Conservation (phyloP, 2,797 vertebrate genomes). For the Phataginus tricuspis region DNA sequence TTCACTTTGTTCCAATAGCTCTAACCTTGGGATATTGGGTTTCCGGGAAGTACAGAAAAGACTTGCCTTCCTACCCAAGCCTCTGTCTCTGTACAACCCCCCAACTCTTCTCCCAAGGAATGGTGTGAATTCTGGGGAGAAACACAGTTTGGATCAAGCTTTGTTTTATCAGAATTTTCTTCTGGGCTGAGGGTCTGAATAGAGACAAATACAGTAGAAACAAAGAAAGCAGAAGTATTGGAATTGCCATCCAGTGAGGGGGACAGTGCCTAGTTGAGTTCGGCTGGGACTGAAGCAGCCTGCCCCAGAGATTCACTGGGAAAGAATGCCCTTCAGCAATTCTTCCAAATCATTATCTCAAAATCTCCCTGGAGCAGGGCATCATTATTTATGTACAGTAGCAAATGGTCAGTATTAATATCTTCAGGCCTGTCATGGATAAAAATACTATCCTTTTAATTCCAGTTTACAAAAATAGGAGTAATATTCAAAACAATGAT, state of each 20-base stretch:
- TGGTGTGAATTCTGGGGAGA: constrained; percentile 69
- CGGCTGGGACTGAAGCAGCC: constrained; percentile 87
- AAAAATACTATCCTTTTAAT: constrained; percentile 98
- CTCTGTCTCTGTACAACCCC: constrained; percentile 61
- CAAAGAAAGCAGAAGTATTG: constrained; percentile 85
- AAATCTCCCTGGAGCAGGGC: constrained; percentile 93
- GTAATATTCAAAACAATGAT: constrained; percentile 98
- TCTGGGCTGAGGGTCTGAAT: constrained; percentile 81
- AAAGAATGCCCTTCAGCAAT: constrained; percentile 91
- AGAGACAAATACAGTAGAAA: constrained; percentile 82
- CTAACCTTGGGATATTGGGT: constrained; percentile 78
- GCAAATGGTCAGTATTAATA: constrained; percentile 94
- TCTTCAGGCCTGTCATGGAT: constrained; percentile 96
- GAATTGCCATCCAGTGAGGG: constrained; percentile 82
- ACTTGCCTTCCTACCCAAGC: not conserved
- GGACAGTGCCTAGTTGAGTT: constrained; percentile 79
- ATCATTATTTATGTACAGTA: constrained; percentile 95
- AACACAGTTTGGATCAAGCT: constrained; percentile 85
- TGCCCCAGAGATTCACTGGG: constrained; percentile 89
- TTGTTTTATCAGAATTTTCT: constrained; percentile 80
- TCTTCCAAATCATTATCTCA: constrained; percentile 91
- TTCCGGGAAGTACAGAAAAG: constrained; percentile 77
- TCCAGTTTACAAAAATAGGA: constrained; percentile 97
- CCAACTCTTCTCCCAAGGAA: constrained; percentile 1
- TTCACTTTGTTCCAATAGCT: constrained; percentile 73